Base-by-base conservation (phyloP, 23 tunicate species). In the Diplosoma virens region DNA sequence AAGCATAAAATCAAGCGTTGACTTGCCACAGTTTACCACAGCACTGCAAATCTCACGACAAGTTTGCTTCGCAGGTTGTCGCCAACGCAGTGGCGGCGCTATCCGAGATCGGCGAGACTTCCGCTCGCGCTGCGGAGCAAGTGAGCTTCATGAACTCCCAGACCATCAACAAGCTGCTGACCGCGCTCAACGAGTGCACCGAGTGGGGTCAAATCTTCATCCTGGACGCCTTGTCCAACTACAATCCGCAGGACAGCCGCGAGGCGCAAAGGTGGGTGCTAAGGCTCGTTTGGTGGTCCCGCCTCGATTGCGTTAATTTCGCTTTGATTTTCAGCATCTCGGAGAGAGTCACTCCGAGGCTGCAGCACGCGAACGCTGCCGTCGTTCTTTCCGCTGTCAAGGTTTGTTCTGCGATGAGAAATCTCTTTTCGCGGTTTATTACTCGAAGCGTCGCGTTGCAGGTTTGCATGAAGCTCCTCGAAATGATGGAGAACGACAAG, bases 131-230 rank as follows among this genome's bases (percentile, higher is more conserved):
- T 0, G 92, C 97, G 2, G 97, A 82, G 28, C 90, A 67, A 55
- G 81, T 92, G 29, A 88, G 87, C 75, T 92, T 92, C 77, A 92
- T 92, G 97, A 84, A 72, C 32, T 63, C 97, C 1, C 91, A 95
- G 1, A 86, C 89, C 27, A 73, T 87, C 45, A 93, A 93, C 81
- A 93, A 93, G 82, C 88, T 93, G 46, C 68, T 93, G 53, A 93
- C 98, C 0, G 98, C 98, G 7, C 77, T 93, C 61, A 93, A 93
- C 45, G 98, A 93, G 73, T 93, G 98, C 82, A 93, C 98, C 2
- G 98, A 93, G 73, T 93, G 98, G 98, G 98, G 98, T 4, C 98
- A 93, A 53, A 93, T 93, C 45, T 93, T 93, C 47, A 93, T 93
- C 66, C 79, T 93, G 2, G 98, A 93, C 67, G 84, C 98, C 4